Base-by-base conservation (phyloP, 2,888 invertebrate genomes). In the Aleiodes leptofemur region DNA sequence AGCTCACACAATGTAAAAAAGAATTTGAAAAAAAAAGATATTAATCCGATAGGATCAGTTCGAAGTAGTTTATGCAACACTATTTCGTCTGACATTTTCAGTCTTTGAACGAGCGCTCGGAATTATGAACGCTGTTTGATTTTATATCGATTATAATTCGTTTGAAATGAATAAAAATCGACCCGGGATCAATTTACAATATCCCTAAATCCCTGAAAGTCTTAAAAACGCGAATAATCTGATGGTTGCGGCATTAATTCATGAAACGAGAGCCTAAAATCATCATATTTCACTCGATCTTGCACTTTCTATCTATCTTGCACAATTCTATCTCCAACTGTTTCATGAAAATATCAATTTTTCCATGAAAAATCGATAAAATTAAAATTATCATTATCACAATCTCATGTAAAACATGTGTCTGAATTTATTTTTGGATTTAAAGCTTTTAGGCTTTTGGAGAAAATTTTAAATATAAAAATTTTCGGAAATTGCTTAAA, bases 21-120 rank as follows among this genome's bases (percentile, higher is more conserved):
- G 9, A 14, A 9, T 34, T 23, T 29, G 51, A 64, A 57, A 43
- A 69, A 55, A 48, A 55, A 64, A 51, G 55, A 50, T 9, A 64
- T 70, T n/a, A 69, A 23, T 43, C 48, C 23, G 29, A 70, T 56
- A 64, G 64, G 43, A 64, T 43, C 64, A 48, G 43, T 61, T 43
- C 9, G 16, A n/a, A 16, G 38, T 61, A 43, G 61, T 64, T 64
- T 64, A 64, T 64, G 64, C 64, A 64, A 64, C 23, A 64, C 64
- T 64, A 64, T 64, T 64, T 64, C 43, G 43, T 14, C 64, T 64
- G 64, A 64, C 43, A 64, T 43, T 64, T 43, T 43, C 43, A 11
- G 43, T 9, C 9, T 43, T 29, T 11, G 23, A 56, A 56, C n/a
- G 56, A 29, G 23, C 3, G 4, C 14, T 61, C 14, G 14, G 14